Evolutionary conservation across 2,888 invertebrate genomes (phyloP).

Genomic region (Pemphredon lugubris): DNA sequence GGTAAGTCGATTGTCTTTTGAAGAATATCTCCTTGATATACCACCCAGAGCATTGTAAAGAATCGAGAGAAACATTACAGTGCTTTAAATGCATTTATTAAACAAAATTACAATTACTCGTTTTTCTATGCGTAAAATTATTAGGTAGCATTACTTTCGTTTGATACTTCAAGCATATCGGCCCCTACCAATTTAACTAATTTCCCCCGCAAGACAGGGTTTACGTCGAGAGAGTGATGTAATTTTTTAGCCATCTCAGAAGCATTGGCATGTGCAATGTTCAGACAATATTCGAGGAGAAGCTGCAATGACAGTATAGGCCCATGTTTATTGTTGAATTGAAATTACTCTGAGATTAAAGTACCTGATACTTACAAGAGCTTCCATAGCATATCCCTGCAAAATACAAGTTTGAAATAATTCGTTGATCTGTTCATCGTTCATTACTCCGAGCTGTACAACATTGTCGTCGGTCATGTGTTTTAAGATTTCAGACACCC

Average conservation of each 20-base stretch:
- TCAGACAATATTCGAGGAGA: too few relatives aligned
- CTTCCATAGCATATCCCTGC: conserved; percentile 82
- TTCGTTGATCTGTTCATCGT: conserved; percentile 81
- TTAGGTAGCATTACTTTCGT: conserved; percentile 5
- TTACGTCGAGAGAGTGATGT: too few relatives aligned
- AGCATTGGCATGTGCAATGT: too few relatives aligned
- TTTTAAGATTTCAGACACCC: conserved; percentile 73
- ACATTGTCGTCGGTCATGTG: conserved; percentile 69
- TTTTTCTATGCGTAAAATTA: background rate
- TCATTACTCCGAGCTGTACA: conserved; percentile 82
- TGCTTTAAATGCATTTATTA: conserved; percentile 2
- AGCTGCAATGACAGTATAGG: too few relatives aligned
- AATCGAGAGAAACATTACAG: conserved; percentile 12
- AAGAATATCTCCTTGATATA: too few relatives aligned
- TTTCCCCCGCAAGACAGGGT: too few relatives aligned
- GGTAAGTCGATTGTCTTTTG: too few relatives aligned
- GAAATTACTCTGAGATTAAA: too few relatives aligned
- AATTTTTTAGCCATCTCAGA: too few relatives aligned
- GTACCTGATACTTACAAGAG: conserved; percentile 83
- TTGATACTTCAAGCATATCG: conserved; percentile 80
- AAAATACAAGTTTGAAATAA: conserved; percentile 84
- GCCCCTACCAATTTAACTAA: conserved; percentile 81
- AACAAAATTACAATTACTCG: conserved; percentile 5
- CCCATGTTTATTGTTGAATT: too few relatives aligned
- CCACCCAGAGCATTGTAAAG: too few relatives aligned